A percentile compares a stretch with the other conserved stretches of the same genome.
Evolutionary conservation across 2,797 vertebrate species (phyloP).

Genomic region (Myotis vivesi): DNA sequence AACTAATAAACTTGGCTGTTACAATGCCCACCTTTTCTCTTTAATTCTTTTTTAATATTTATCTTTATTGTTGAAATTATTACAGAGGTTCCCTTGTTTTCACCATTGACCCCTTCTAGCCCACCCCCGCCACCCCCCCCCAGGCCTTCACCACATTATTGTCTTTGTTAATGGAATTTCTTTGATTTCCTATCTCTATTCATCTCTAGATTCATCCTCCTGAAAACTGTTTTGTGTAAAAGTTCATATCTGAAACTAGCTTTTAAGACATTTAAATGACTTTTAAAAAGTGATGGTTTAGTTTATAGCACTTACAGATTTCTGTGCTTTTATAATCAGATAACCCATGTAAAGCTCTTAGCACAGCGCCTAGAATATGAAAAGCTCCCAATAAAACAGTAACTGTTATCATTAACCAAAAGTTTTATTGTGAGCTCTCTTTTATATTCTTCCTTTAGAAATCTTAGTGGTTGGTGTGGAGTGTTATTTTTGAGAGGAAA

Average conservation of each 20-base stretch:
- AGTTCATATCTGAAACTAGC: neutral
- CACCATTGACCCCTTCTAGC: no score
- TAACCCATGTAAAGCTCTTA: neutral
- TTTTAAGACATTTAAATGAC: constrained; percentile 32
- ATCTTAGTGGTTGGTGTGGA: neutral
- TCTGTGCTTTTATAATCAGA: constrained; percentile 14
- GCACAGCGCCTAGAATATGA: neutral
- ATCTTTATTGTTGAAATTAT: neutral
- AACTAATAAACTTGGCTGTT: constrained; percentile 33
- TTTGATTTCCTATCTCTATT: neutral
- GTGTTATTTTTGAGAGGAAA: neutral
- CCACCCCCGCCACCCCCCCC: no score
- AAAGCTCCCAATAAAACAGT: neutral
- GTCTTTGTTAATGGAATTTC: no score
- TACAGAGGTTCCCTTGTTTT: no score
- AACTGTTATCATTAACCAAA: neutral
- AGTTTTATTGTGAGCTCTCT: neutral
- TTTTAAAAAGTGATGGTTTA: neutral
- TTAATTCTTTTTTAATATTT: constrained; percentile 33
- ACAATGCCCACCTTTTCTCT: neutral
- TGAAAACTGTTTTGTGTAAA: neutral
- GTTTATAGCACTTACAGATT: neutral
- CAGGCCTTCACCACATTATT: no score
- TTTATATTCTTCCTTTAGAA: neutral
- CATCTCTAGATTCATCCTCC: neutral